Conservation (phyloP, 1,140 invertebrate genomes). For the Polyergus mexicanus region DNA sequence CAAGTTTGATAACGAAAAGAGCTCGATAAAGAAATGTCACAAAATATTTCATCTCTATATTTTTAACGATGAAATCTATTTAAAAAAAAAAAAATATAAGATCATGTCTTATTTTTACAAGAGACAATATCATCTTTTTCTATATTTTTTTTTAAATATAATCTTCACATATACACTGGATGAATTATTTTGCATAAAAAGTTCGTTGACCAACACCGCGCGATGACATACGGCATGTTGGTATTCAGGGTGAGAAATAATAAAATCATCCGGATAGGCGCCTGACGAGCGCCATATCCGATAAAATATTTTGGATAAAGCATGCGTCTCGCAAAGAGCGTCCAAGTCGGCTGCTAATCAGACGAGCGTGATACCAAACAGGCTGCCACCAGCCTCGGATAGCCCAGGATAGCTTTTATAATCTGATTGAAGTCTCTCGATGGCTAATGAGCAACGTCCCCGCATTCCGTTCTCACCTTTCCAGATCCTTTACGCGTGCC, state of each 20-base stretch:
- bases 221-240: conserved; percentile 15
- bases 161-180: not conserved
- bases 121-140: not conserved
- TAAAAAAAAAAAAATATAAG: not conserved
- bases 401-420: conserved; percentile 62
- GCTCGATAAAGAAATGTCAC: not conserved
- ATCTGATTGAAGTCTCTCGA: conserved; percentile 80
- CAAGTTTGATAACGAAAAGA: not conserved
- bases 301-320: conserved; percentile 68
- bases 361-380: conserved; percentile 55
- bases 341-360: conserved; percentile 63
- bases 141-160: not conserved
- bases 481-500: conserved; percentile 67
- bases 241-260: conserved; percentile 65
- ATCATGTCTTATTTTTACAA: not conserved
- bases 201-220: conserved; percentile 11
- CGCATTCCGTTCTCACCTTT: conserved; percentile 78
- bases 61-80: not conserved
- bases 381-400: conserved; percentile 61
- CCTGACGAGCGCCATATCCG: conserved; percentile 1
- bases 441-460: conserved; percentile 80
- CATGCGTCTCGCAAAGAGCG: conserved; percentile 43
- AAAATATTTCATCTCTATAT: not conserved
- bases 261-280: conserved; percentile 67
- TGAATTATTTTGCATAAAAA: not conserved